These are phyloP conservation scores for Apaloderma vittatum DNA, from an alignment of 2,113 vertebrate species.

Conservation along the genomic window DNA sequence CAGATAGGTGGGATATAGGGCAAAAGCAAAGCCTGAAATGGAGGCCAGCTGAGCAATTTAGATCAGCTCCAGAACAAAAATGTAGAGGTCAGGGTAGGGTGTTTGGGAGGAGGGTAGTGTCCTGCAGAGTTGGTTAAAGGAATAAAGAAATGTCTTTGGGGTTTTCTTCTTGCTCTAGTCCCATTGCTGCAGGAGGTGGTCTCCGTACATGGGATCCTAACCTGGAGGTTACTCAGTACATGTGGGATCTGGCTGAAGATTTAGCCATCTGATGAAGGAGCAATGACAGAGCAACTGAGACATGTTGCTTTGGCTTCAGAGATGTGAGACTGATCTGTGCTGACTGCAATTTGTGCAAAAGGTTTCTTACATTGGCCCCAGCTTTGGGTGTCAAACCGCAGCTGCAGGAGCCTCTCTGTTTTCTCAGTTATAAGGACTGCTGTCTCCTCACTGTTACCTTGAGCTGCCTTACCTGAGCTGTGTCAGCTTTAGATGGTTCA, in stretches of 20 bases:
- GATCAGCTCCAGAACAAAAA: not conserved
- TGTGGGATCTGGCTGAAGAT: not conserved
- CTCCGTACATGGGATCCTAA: not conserved
- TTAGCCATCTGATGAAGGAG: not conserved
- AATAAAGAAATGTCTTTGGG: not conserved
- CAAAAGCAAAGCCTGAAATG: conserved; percentile 18
- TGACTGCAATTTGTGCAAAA: not conserved
- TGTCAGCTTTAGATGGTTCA: not conserved
- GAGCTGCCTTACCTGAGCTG: not conserved
- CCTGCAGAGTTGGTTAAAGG: not conserved
- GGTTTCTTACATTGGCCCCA: not conserved
- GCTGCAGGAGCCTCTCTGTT: not conserved
- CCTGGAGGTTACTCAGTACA: not conserved
- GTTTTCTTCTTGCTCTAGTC: not conserved
- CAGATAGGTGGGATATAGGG: not conserved
- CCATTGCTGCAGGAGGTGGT: not conserved
- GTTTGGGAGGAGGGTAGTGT: not conserved
- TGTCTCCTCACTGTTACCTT: not conserved
- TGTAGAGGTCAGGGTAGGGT: not conserved
- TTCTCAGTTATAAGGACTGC: not conserved
- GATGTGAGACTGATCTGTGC: not conserved
- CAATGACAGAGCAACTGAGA: not conserved
- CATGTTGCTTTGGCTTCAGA: not conserved
- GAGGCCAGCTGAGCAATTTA: not conserved
- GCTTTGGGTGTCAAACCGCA: not conserved